Percentiles rank a stretch among this genome's conserved stretches.
These are phyloP conservation scores for Tetrao urogallus DNA, from an alignment of 2,113 vertebrate genomes.

Conservation along the genomic window DNA sequence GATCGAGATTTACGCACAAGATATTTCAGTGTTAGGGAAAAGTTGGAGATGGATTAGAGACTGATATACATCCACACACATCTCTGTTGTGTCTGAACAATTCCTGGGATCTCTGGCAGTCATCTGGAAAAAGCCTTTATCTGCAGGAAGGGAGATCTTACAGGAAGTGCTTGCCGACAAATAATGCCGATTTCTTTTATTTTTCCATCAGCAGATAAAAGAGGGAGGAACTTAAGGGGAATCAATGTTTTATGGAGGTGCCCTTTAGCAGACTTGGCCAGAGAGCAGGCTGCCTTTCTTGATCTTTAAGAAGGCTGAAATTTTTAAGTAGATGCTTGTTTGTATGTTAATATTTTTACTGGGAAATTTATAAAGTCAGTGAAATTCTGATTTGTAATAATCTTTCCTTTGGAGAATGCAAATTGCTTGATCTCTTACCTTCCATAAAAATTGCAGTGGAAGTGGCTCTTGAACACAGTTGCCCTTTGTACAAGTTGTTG, in stretches of 20 bases:
- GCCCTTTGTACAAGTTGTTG: not conserved
- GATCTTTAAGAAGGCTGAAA: not conserved
- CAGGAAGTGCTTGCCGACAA: not conserved
- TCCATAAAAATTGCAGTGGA: not conserved
- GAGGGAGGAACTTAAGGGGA: not conserved
- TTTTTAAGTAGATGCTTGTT: not conserved
- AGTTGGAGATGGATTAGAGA: not conserved
- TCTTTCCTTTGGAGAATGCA: not conserved
- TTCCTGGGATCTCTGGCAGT: not conserved
- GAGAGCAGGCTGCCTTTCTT: not conserved
- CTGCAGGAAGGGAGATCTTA: not conserved
- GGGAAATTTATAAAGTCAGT: not conserved
- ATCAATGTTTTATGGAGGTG: not conserved
- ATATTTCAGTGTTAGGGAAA: constrained; percentile 34
- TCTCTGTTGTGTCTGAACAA: not conserved
- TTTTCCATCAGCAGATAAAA: not conserved
- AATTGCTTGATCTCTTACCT: not conserved
- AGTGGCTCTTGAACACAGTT: not conserved
- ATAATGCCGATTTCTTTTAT: not conserved
- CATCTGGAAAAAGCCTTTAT: not conserved
- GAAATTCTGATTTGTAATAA: not conserved
- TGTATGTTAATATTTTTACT: not conserved
- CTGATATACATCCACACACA: not conserved
- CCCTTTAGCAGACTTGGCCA: not conserved
- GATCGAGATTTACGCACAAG: constrained; percentile 8